Conservation (phyloP, 2,888 invertebrate species). For the Cynaeus angustus region DNA sequence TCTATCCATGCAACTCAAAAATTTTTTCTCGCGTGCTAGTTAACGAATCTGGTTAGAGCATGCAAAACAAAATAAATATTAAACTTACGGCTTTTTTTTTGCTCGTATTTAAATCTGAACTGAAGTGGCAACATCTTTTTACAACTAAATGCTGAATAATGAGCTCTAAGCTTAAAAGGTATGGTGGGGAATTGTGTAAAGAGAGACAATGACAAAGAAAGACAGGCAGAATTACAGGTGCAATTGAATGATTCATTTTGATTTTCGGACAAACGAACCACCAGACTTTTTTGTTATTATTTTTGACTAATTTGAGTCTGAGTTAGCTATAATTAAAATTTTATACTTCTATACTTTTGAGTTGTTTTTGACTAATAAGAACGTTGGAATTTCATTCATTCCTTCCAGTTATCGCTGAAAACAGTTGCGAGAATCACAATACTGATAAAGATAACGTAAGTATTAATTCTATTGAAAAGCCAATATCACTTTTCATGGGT, state of each 20-base stretch:
- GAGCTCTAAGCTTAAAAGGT: not conserved
- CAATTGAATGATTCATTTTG: too few species aligned
- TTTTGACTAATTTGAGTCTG: too few species aligned
- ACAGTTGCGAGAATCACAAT: not conserved
- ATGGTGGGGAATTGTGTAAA: too few species aligned
- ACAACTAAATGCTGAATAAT: slow-evolving; percentile 2
- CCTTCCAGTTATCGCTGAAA: not conserved
- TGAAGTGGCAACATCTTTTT: slow-evolving; percentile 17
- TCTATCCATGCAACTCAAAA: not conserved
- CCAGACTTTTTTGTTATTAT: too few species aligned
- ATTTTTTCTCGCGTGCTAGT: slow-evolving; percentile 1
- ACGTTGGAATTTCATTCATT: not conserved
- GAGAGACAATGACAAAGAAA: too few species aligned
- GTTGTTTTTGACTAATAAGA: too few species aligned
- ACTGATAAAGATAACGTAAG: not conserved
- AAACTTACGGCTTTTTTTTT: slow-evolving; percentile 24
- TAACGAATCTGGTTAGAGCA: not conserved
- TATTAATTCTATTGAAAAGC: not conserved
- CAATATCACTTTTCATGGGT: too few species aligned
- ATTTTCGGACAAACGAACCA: too few species aligned
- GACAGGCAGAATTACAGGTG: too few species aligned
- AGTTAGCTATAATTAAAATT: too few species aligned
- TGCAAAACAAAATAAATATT: not conserved
- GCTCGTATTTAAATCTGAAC: slow-evolving; percentile 22
- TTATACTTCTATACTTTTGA: too few species aligned